Evolutionary conservation across 2,113 vertebrate species (phyloP).

Genomic region (Meles meles): DNA sequence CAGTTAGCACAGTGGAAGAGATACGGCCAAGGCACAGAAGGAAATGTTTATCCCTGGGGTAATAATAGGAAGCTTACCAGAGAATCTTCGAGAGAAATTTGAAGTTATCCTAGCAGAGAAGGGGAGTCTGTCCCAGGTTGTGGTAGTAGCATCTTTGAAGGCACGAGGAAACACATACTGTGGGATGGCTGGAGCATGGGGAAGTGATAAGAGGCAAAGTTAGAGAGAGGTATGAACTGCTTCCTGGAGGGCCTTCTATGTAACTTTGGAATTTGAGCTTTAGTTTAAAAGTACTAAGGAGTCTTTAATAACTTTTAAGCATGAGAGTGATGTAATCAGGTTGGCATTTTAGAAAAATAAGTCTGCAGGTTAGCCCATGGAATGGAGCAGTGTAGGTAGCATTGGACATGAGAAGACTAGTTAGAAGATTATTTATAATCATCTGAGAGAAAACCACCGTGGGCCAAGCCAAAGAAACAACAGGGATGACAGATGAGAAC

Average conservation of each 20-base stretch:
- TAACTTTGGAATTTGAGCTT: neutral
- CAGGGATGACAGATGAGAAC: neutral
- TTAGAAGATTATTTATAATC: neutral
- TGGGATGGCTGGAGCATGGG: neutral
- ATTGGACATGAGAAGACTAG: neutral
- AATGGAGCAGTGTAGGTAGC: neutral
- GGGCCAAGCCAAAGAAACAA: neutral
- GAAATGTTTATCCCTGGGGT: neutral
- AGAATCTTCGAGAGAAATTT: neutral
- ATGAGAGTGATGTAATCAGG: neutral
- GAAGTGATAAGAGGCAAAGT: neutral
- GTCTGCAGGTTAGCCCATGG: neutral
- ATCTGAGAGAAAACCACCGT: neutral
- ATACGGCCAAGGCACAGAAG: neutral
- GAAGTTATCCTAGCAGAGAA: neutral
- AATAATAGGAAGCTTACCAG: neutral
- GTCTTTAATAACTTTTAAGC: neutral
- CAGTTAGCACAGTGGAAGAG: neutral
- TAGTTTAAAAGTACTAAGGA: neutral
- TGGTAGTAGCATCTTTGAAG: neutral
- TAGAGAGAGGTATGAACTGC: neutral
- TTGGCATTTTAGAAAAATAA: neutral
- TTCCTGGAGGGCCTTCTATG: neutral
- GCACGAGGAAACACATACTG: no score
- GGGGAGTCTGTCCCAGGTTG: neutral